Conservation (phyloP, 2,888 invertebrate genomes). For the Dryadula phaetusa region DNA sequence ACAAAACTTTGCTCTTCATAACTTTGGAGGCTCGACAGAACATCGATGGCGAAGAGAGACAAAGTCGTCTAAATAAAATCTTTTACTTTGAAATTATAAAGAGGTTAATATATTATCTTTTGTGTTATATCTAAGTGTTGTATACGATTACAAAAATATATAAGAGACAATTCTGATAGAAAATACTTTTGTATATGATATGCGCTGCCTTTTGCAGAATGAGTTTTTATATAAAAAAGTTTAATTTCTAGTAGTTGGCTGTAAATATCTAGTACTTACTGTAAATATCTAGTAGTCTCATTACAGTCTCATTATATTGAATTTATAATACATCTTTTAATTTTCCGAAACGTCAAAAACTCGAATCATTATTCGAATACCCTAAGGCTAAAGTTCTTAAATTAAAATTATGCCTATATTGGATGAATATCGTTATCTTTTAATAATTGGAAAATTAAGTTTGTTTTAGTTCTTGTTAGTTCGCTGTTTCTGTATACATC, state of each 20-base stretch:
- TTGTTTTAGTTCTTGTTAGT: no score
- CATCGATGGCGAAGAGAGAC: not conserved
- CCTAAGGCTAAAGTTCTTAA: not conserved
- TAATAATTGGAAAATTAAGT: not conserved
- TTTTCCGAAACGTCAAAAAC: not conserved
- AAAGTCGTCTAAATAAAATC: conserved; percentile 11
- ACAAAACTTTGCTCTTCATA: conserved; percentile 6
- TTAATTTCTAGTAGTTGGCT: no score
- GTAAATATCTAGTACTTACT: no score
- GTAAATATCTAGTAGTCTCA: not conserved
- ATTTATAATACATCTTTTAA: not conserved
- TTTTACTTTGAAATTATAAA: not conserved
- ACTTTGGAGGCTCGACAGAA: not conserved
- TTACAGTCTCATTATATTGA: not conserved
- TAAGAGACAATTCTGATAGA: no score
- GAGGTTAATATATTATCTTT: not conserved
- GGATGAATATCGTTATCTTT: not conserved
- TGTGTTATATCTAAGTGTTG: not conserved
- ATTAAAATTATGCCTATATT: not conserved
- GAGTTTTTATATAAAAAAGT: no score
- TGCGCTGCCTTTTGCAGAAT: no score
- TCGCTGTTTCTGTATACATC: no score
- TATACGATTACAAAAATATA: not conserved
- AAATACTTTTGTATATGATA: no score
- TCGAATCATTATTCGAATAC: not conserved